These are phyloP conservation scores for Euglossa dilemma DNA, from an alignment of 1,140 invertebrate genomes.

Conservation along the genomic window DNA sequence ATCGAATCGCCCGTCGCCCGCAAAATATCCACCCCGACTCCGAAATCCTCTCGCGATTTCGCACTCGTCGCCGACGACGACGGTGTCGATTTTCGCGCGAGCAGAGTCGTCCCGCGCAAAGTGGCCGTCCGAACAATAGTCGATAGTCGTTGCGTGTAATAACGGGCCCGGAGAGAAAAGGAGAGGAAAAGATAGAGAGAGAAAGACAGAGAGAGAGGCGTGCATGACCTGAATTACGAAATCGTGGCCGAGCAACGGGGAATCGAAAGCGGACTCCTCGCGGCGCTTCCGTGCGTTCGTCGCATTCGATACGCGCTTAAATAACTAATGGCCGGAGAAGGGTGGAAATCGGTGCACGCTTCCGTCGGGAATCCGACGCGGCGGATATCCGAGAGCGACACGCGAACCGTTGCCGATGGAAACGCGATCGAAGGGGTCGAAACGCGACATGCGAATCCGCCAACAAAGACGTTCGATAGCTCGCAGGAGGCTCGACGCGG, in stretches of 20 bases:
- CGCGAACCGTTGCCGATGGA: neutral
- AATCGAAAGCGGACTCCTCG: constrained; percentile 1
- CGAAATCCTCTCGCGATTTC: neutral
- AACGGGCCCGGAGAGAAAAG: neutral
- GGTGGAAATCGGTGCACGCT: constrained; percentile 19
- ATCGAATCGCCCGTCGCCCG: neutral
- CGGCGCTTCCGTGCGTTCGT: constrained; percentile 16
- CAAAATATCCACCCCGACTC: neutral
- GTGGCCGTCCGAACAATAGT: constrained; percentile 23
- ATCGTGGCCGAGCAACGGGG: constrained; percentile 12
- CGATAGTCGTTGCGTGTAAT: constrained; percentile 33
- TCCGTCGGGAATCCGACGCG: constrained; percentile 12
- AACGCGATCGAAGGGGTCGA: constrained; percentile 2
- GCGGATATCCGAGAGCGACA: neutral
- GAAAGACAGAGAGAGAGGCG: neutral
- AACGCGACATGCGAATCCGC: neutral
- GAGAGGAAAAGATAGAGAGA: neutral
- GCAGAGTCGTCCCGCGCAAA: neutral
- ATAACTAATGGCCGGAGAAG: constrained; percentile 24
- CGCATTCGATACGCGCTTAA: constrained; percentile 33
- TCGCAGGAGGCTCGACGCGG: neutral
- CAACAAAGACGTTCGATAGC: neutral
- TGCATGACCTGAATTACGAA: constrained; percentile 51
- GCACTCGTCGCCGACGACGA: neutral
- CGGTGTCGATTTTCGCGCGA: constrained; percentile 14